Percentiles rank a stretch among this genome's conserved stretches.
phyloP scores from a whole-genome alignment of 2,797 vertebrate species.

The Dallia pectoralis region DNA sequence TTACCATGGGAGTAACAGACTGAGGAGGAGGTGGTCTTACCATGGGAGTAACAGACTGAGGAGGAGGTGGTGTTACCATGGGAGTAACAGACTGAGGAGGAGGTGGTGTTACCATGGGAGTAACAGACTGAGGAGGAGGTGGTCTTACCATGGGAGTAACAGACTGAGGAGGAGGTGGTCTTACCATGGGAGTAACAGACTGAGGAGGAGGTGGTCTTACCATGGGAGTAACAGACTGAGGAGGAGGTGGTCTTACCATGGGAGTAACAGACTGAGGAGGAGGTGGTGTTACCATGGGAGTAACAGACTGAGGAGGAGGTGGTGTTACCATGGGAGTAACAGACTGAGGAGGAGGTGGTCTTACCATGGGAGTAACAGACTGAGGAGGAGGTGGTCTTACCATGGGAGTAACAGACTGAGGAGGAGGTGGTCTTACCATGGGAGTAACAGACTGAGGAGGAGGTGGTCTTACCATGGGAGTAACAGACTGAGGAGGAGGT shows the following conservation, averaged over 20 bases:
- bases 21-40: slow-evolving; percentile 83
- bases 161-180: slow-evolving; percentile 83
- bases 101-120: too few relatives aligned
- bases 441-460: slow-evolving; percentile 83
- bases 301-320: slow-evolving; percentile 79
- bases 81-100: slow-evolving; percentile 79
- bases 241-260: too few relatives aligned
- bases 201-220: slow-evolving; percentile 67
- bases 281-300: slow-evolving; percentile 79
- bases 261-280: too few relatives aligned
- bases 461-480: too few relatives aligned
- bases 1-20: slow-evolving; percentile 87
- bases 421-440: slow-evolving; percentile 77
- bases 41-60: too few relatives aligned
- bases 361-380: slow-evolving; percentile 87
- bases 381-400: slow-evolving; percentile 83
- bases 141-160: slow-evolving; percentile 85
- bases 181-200: too few relatives aligned
- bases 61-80: slow-evolving; percentile 77
- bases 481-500: background rate
- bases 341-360: slow-evolving; percentile 28
- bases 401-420: too few relatives aligned
- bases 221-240: slow-evolving; percentile 86
- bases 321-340: too few relatives aligned
- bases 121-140: background rate